A percentile compares a stretch with the other conserved stretches of the same genome.
These are phyloP conservation scores for Eubasilissa regina DNA, from an alignment of 1,140 invertebrate species.

Conservation along the genomic window DNA sequence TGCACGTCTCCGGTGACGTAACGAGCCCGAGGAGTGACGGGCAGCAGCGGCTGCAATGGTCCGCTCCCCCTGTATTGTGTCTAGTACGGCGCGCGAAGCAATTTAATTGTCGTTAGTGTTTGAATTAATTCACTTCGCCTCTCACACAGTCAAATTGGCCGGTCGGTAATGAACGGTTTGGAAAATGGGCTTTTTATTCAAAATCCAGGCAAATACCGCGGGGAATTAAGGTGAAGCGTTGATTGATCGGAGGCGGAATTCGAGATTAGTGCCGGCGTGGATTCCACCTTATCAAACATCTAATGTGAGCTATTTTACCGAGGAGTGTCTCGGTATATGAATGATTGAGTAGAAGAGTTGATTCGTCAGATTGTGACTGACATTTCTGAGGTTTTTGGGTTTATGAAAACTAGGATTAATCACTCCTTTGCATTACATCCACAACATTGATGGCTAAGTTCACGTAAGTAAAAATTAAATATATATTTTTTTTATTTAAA, in stretches of 20 bases:
- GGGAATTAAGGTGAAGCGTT: constrained; percentile 12
- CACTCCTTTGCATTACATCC: too few relatives aligned
- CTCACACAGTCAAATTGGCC: constrained; percentile 50
- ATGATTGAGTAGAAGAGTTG: background rate
- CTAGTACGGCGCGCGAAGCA: constrained; percentile 20
- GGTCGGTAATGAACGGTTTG: constrained; percentile 43
- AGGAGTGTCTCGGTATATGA: background rate
- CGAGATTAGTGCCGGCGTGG: constrained; percentile 3
- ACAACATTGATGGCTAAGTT: too few relatives aligned
- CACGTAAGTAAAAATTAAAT: background rate
- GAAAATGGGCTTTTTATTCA: constrained; percentile 42
- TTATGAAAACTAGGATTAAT: too few relatives aligned
- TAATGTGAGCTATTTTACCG: background rate
- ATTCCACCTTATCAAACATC: constrained; percentile 19
- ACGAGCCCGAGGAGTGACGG: background rate
- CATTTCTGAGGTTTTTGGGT: too few relatives aligned
- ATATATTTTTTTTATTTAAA: too few relatives aligned
- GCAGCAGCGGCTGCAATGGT: background rate
- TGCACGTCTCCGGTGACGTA: background rate
- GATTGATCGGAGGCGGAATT: constrained; percentile 33
- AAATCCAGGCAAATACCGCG: constrained; percentile 24
- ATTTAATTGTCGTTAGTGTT: constrained; percentile 56
- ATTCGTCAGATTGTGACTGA: background rate
- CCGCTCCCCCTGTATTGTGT: constrained; percentile 28
- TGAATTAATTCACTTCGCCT: constrained; percentile 54